Evolutionary conservation across 2,888 invertebrate species (phyloP).

Genomic region (Scotopteryx bipunctaria): DNA sequence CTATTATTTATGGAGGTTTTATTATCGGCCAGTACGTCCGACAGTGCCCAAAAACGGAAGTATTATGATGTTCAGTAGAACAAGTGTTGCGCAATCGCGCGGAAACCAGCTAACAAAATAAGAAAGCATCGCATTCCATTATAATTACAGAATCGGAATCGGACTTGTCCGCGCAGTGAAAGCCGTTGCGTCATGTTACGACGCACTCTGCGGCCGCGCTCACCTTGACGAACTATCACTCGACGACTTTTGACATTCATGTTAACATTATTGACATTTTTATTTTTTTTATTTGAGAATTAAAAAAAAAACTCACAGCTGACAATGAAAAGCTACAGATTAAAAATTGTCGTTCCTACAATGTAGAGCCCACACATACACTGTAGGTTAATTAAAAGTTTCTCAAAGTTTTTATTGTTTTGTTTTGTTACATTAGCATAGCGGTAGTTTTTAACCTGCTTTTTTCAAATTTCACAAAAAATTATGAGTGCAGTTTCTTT

Average conservation of each 20-base stretch:
- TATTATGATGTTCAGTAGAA: slow-evolving; percentile 52
- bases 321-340: no score
- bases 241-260: slow-evolving; percentile 25
- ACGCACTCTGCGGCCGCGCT: slow-evolving; percentile 13
- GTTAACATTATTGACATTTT: neutral
- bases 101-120: slow-evolving; percentile 68
- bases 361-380: no score
- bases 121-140: slow-evolving; percentile 76
- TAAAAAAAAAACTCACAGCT: no score
- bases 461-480: no score
- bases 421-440: no score
- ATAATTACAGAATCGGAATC: slow-evolving; percentile 72
- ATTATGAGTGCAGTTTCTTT: no score
- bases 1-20: slow-evolving; percentile 2
- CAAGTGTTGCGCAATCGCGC: slow-evolving; percentile 56
- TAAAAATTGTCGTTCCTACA: no score
- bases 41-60: slow-evolving; percentile 61
- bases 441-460: no score
- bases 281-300: no score
- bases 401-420: no score
- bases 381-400: no score
- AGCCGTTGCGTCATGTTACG: slow-evolving; percentile 67
- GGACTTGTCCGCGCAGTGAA: slow-evolving; percentile 57
- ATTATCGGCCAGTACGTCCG: slow-evolving; percentile 18
- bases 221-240: slow-evolving; percentile 13